A percentile compares a stretch with the other conserved stretches of the same genome.
These are phyloP conservation scores for Nesogale talazaci DNA, from an alignment of 2,113 vertebrate species.

Conservation along the genomic window DNA sequence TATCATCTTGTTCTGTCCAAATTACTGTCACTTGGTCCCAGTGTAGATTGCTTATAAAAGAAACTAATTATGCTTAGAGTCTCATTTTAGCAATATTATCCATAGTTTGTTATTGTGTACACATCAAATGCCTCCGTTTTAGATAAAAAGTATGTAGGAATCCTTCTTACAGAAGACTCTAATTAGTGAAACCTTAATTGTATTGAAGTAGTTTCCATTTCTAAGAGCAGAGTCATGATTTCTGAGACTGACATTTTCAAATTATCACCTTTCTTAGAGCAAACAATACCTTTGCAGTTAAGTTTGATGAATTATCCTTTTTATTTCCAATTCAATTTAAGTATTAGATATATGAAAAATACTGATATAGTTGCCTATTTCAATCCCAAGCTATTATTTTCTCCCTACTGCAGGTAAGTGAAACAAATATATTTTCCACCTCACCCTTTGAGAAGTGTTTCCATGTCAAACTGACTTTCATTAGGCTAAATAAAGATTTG, in stretches of 20 bases:
- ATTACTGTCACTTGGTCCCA: too few species aligned
- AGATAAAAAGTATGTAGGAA: too few species aligned
- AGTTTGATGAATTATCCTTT: neutral
- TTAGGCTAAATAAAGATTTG: neutral
- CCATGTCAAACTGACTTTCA: conserved; percentile 22
- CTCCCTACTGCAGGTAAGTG: neutral
- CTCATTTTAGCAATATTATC: too few species aligned
- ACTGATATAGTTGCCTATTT: neutral
- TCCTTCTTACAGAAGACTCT: neutral
- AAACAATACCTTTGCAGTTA: neutral
- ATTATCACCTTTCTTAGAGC: neutral
- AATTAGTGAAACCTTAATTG: neutral
- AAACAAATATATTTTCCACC: neutral
- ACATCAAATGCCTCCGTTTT: too few species aligned
- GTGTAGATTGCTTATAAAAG: too few species aligned
- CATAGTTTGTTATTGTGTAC: too few species aligned
- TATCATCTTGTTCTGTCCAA: too few species aligned
- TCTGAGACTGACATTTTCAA: neutral
- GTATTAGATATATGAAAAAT: neutral
- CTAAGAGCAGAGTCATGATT: neutral
- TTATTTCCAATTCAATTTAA: neutral
- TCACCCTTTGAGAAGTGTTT: neutral
- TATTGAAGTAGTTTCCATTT: neutral
- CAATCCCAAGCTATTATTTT: neutral
- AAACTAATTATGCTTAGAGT: too few species aligned